Percentiles rank a stretch among this genome's conserved stretches.
Conservation (phyloP, 92 coral and sea anemone genomes). For the Zoanthus gigantus region DNA sequence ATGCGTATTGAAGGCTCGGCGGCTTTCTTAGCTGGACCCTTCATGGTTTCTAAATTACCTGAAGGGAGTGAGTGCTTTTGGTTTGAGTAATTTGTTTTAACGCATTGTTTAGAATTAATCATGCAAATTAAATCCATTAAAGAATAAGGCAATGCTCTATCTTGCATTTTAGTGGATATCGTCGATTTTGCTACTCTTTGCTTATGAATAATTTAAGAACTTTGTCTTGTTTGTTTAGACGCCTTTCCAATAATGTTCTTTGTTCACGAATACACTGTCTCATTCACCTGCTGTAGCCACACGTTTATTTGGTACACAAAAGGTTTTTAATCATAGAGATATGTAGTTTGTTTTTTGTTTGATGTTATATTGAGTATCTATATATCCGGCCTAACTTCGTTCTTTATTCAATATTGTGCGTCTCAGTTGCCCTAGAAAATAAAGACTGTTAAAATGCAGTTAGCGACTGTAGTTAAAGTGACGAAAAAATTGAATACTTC, state of each 20-base stretch:
- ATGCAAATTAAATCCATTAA: not conserved
- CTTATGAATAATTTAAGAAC: not conserved
- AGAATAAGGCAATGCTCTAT: not conserved
- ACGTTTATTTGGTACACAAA: not conserved
- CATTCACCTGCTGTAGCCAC: not conserved
- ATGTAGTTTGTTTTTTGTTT: not conserved
- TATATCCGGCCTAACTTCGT: too few species aligned
- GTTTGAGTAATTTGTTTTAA: not conserved
- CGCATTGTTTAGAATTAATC: slow-evolving; percentile 12
- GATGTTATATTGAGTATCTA: too few species aligned
- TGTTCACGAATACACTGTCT: not conserved
- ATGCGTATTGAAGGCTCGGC: slow-evolving; percentile 12
- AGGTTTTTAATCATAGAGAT: not conserved
- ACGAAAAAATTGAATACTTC: too few species aligned
- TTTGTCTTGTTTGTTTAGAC: not conserved
- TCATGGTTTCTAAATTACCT: not conserved
- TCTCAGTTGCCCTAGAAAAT: too few species aligned
- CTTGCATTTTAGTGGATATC: not conserved
- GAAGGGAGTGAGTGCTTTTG: not conserved
- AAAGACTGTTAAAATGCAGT: too few species aligned
- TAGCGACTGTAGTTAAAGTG: too few species aligned
- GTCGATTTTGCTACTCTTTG: not conserved
- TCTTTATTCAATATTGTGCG: too few species aligned
- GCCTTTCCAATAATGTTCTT: not conserved
- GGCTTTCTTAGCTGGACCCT: not conserved